Evolutionary conservation across 2,797 vertebrate species (phyloP), one percentile per base, ranked within the genome.

Genomic region (Kryptolebias ocellatus): DNA sequence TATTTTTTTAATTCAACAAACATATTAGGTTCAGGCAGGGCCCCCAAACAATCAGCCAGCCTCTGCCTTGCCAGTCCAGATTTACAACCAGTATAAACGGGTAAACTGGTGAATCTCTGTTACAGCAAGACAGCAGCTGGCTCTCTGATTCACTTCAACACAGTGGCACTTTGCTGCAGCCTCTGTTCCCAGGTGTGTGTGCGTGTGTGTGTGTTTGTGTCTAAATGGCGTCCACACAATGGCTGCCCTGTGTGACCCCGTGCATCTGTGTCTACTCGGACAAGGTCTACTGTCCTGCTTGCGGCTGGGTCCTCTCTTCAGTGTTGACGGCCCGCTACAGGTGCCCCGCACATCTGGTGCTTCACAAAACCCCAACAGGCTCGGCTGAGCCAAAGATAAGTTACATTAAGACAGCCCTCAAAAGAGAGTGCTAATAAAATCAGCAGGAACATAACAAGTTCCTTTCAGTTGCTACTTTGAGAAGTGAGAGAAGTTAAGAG

Each of bases 331-430:
- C 76, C 27, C 53, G 1, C 85, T 90, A 90, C 90, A 92, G 91
- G 91, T 92, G 91, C 81, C 84, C 60, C 4, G 72, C 87, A 92
- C 89, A 91, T 92, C 90, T 92, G 90, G 82, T 74, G 37, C 59
- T 64, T 68, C 12, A 37, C 81, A 72, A 60, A 61, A 34, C 57
- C 71, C 74, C 53, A 77, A 54, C 18, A 24, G 61, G 76, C 86
- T 86, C 77, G 84, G 79, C 74, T 73, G 14, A 70, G 56, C 51
- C 76, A 64, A 65, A 74, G 76, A 79, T 76, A 50, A 81, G 72
- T 72, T 76, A 56, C 74, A 85, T 79, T 66, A 74, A 70, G 71
- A 65, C 24, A 56, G 16, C 2, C 42, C 69, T 80, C 70, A 74
- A 79, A 85, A 57, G 61, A 80, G 69, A 4, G 61, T 64, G 55